Conservation (phyloP, 2,113 vertebrate species). For the Microtus montanus region DNA sequence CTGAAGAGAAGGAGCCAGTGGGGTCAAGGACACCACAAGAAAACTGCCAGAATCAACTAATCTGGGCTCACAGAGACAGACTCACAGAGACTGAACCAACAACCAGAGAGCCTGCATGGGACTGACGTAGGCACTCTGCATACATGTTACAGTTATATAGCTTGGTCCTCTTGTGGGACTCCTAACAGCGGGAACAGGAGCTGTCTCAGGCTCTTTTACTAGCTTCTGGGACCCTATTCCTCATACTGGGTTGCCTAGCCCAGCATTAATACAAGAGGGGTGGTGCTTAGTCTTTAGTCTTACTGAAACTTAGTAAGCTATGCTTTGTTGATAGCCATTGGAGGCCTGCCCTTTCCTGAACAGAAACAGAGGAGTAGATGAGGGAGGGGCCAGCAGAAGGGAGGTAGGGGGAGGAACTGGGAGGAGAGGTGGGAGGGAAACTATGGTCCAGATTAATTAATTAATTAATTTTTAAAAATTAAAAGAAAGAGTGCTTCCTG, state of each 20-base stretch:
- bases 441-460: not conserved
- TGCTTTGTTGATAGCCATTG: not conserved
- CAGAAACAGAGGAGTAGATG: not conserved
- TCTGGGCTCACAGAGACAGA: not conserved
- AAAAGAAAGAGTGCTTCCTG: not conserved
- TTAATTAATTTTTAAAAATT: not conserved
- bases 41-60: not conserved
- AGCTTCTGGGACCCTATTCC: not conserved
- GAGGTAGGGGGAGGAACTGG: too few species aligned
- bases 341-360: not conserved
- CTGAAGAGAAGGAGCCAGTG: not conserved
- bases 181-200: not conserved
- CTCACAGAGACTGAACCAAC: not conserved
- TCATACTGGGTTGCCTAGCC: not conserved
- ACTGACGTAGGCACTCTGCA: not conserved
- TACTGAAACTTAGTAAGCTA: not conserved
- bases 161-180: not conserved
- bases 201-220: not conserved
- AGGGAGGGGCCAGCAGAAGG: not conserved
- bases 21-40: not conserved
- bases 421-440: not conserved
- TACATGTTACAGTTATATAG: not conserved
- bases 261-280: not conserved
- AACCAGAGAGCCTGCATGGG: not conserved
- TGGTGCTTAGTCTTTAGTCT: not conserved